A percentile compares a stretch with the other conserved stretches of the same genome.
Evolutionary conservation across 2,888 invertebrate genomes (phyloP).

Genomic region (Pimpla rufipes): DNA sequence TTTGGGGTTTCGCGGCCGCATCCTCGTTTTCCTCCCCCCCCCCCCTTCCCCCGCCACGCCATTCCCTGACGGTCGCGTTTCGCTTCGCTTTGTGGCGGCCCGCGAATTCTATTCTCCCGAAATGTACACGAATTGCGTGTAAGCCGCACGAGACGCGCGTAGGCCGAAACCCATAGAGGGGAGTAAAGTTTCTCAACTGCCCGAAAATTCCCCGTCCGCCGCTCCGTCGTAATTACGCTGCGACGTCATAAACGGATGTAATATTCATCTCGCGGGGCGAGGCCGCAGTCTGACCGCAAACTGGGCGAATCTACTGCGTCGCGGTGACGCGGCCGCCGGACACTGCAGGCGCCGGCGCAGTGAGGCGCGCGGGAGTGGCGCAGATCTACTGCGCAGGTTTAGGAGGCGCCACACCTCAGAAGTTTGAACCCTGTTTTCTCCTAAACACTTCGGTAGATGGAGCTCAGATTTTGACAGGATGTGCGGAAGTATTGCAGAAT

Average conservation of each 20-base stretch:
- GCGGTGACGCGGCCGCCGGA: neutral
- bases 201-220: neutral
- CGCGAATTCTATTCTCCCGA: neutral
- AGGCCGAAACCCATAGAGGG: too few relatives aligned
- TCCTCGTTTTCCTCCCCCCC: too few relatives aligned
- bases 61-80: neutral
- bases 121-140: neutral
- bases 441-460: too few relatives aligned
- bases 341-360: too few relatives aligned
- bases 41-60: too few relatives aligned
- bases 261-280: neutral
- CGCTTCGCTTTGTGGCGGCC: neutral
- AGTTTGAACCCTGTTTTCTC: too few relatives aligned
- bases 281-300: slow-evolving; percentile 8
- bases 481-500: too few relatives aligned
- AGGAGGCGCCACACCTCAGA: too few relatives aligned
- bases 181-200: slow-evolving; percentile 3
- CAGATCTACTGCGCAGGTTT: too few relatives aligned
- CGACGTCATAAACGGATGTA: slow-evolving; percentile 14
- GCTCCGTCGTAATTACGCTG: slow-evolving; percentile 9
- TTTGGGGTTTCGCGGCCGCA: slow-evolving; percentile 1
- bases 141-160: neutral
- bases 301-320: neutral
- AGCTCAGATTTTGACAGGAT: too few relatives aligned
- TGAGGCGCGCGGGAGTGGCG: too few relatives aligned